phyloP scores from a whole-genome alignment of 2,888 invertebrate species.

The Apodemia duryi region DNA sequence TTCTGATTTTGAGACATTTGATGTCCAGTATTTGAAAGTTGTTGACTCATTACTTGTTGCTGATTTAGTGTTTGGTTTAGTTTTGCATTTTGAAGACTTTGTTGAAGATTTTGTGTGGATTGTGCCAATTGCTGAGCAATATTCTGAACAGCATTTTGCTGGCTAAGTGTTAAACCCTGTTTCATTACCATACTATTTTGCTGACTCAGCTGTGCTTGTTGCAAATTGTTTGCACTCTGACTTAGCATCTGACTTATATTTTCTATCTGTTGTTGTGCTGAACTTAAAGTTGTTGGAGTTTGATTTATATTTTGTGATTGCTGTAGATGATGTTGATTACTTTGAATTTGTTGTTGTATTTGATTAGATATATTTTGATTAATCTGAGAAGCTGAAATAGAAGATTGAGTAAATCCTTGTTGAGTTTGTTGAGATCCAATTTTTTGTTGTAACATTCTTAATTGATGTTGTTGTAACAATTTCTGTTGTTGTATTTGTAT shows the following conservation, averaged over 20 bases:
- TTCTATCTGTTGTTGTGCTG: conserved; percentile 81
- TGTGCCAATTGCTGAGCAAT: conserved; percentile 70
- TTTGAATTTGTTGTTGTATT: conserved; percentile 64
- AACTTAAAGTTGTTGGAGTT: conserved; percentile 70
- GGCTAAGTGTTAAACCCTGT: conserved; percentile 62
- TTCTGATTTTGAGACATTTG: conserved; percentile 63
- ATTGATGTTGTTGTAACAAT: conserved; percentile 78
- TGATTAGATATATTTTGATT: conserved; percentile 61
- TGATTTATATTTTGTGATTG: conserved; percentile 57
- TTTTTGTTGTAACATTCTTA: conserved; percentile 63
- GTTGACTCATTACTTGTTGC: conserved; percentile 63
- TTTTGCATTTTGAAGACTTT: conserved; percentile 70
- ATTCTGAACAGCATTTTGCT: conserved; percentile 68
- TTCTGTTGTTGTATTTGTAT: conserved; percentile 77
- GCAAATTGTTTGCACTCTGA: conserved; percentile 70
- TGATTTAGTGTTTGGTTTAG: conserved; percentile 63
- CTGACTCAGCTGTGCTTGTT: conserved; percentile 64
- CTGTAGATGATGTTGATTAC: conserved; percentile 64
- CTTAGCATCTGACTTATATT: conserved; percentile 79
- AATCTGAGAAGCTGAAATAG: conserved; percentile 64
- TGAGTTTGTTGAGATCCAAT: conserved; percentile 37
- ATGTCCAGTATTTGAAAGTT: conserved; percentile 72
- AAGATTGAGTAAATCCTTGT: conserved; percentile 62
- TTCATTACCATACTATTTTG: conserved; percentile 66
- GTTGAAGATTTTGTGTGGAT: conserved; percentile 61